Conservation (phyloP, 2,888 invertebrate genomes). For the Bellardia bayeri region DNA sequence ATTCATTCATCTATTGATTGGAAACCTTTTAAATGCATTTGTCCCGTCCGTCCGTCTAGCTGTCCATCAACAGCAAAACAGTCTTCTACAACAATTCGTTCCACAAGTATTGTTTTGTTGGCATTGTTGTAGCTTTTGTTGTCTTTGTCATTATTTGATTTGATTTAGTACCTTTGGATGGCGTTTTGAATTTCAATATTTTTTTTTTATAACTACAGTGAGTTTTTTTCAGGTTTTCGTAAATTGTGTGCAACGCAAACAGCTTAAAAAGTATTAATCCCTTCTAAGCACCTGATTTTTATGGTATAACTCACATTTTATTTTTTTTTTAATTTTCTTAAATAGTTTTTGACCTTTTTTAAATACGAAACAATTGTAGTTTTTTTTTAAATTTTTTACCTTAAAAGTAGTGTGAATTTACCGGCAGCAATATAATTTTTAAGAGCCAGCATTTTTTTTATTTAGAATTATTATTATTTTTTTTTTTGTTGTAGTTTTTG, state of each 20-base stretch:
- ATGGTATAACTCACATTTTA: not conserved
- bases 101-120: conserved; percentile 2
- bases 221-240: not conserved
- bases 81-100: not conserved
- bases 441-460: conserved; percentile 15
- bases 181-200: conserved; percentile 58
- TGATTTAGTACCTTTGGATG: conserved; percentile 38
- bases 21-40: conserved; percentile 62
- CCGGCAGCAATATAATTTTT: not conserved
- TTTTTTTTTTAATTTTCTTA: conserved; percentile 25
- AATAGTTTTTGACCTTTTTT: conserved; percentile 55
- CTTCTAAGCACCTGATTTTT: conserved; percentile 42
- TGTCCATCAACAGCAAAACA: not conserved
- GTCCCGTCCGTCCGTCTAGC: not conserved
- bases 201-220: not conserved
- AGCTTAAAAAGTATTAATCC: conserved; percentile 11
- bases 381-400: not conserved
- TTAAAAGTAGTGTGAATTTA: conserved; percentile 20
- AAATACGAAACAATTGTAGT: not conserved
- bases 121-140: conserved; percentile 10
- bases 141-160: not conserved
- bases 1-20: conserved; percentile 48
- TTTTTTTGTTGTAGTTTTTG: not conserved
- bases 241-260: not conserved
- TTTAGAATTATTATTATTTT: not conserved